Percentiles rank a stretch among this genome's conserved stretches.
These are phyloP conservation scores for Myrmecobius fasciatus DNA, from an alignment of 2,113 vertebrate species.

Conservation along the genomic window DNA sequence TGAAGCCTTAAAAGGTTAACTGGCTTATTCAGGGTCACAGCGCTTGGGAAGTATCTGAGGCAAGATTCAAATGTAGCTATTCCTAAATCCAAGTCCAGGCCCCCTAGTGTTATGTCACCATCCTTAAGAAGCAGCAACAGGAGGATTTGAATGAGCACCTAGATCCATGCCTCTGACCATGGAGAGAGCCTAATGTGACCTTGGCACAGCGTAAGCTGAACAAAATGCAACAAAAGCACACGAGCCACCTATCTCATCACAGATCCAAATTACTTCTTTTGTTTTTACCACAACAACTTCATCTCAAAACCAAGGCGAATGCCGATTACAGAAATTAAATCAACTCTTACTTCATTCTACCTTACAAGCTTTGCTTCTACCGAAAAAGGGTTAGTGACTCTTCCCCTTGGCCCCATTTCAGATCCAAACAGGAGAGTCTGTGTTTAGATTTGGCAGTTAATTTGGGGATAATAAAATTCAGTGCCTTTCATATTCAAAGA, in stretches of 20 bases:
- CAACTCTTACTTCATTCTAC: conserved; percentile 25
- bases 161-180: conserved; percentile 13
- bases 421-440: background rate
- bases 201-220: background rate
- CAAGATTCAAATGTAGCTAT: background rate
- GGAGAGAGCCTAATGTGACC: background rate
- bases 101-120: background rate
- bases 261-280: conserved; percentile 36
- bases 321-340: background rate
- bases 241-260: background rate
- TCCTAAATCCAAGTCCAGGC: conserved; percentile 19
- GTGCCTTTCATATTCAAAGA: conserved; percentile 4
- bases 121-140: background rate
- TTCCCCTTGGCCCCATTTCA: conserved; percentile 18
- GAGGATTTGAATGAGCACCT: conserved; percentile 33
- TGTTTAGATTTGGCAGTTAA: conserved; percentile 13
- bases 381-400: conserved; percentile 22
- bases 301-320: background rate
- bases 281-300: conserved; percentile 27
- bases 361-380: conserved; percentile 5
- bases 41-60: background rate
- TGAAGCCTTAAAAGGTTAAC: conserved; percentile 27
- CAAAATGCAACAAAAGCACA: conserved; percentile 1
- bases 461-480: conserved; percentile 14
- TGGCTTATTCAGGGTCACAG: background rate